Conservation (phyloP, 2,888 invertebrate species). For the Hipparchia semele region DNA sequence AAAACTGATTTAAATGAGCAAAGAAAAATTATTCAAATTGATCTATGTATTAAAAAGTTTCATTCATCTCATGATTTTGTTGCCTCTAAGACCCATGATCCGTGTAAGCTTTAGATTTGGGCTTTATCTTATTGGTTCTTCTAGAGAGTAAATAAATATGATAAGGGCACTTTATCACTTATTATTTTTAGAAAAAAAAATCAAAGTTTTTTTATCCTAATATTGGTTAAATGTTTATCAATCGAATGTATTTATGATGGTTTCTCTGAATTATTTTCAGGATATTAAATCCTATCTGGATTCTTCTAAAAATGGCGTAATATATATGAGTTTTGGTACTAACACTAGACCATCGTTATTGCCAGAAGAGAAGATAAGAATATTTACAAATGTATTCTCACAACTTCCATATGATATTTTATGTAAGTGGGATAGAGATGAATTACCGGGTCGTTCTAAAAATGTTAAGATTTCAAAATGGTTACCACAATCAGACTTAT, state of each 20-base stretch:
- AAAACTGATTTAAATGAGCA: no score
- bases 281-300: conserved; percentile 62
- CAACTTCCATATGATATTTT: conserved; percentile 65
- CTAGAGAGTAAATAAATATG: no score
- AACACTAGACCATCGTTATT: conserved; percentile 57
- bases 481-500: conserved; percentile 61
- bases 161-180: no score
- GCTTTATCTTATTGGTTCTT: no score
- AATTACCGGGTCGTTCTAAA: conserved; percentile 44
- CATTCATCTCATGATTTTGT: no score
- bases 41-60: no score
- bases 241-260: no score
- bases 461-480: conserved; percentile 66
- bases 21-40: no score
- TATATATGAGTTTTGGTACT: conserved; percentile 72
- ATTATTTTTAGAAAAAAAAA: not conserved
- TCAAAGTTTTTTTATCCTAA: not conserved
- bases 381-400: conserved; percentile 58
- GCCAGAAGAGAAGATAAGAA: conserved; percentile 52
- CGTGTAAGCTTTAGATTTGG: no score
- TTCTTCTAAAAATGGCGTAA: conserved; percentile 62
- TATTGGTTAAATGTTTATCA: no score
- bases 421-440: conserved; percentile 58
- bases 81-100: no score
- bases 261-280: conserved; percentile 45